Evolutionary conservation across 2,113 vertebrate species (phyloP), one percentile per base, ranked within the genome.

Genomic region (Halcyon senegalensis): DNA sequence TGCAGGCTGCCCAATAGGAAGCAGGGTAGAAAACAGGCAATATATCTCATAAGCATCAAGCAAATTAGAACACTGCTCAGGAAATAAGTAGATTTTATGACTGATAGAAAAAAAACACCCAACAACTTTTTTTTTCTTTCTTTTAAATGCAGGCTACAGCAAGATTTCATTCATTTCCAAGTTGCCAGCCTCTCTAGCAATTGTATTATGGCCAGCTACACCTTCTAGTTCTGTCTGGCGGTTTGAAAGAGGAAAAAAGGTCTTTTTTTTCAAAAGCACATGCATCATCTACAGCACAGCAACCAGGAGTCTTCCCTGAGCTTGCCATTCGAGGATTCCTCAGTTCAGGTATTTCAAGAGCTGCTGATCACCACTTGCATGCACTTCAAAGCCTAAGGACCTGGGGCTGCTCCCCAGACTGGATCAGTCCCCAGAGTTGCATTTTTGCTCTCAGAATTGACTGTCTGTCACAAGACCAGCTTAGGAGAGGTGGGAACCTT

Each of bases 1-100:
- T 85, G 37, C 81, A 87, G 62, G 18, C n/a, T 93, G 69, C 66
- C 84, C 81, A 89, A 16, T 87, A 92, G 89, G 86, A 96, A 95
- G 44, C 25, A 20, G 60, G 67, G 24, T 3, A 83, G 81, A 76
- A 92, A 89, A 55, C 24, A 81, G 58, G 66, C 56, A 87, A 76
- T 60, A 9, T 56, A 89, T 72, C 86, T 90, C 66, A 28, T 6
- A 89, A 58, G 13, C 41, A 93, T 53, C 35, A 73, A 90, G 86
- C 31, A 87, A 92, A 94, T 90, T 58, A 72, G 74, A 76, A 33
- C 55, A 79, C 14, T 85, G 62, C 74, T 91, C 87, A 92, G 94
- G 89, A 94, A 94, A 94, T 72, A 88, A 93, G 48, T 44, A 46
- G 44, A 78, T 87, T 92, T 91, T 55, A 39, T 68, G 77, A 84